Evolutionary conservation across 2,888 invertebrate genomes (phyloP), one percentile per base, ranked within the genome.

Genomic region (Lysandra coridon): DNA sequence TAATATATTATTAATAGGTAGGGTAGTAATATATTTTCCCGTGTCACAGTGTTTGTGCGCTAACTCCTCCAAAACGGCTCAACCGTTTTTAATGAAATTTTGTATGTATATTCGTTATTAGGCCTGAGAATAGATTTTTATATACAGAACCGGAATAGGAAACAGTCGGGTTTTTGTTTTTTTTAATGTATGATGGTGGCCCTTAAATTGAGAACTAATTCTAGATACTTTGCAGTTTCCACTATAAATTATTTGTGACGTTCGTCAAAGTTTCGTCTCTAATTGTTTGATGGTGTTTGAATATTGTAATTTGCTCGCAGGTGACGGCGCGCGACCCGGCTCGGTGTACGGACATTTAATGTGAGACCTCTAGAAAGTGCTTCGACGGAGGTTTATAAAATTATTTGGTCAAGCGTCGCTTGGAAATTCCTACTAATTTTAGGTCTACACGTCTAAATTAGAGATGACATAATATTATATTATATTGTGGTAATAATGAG

Each of bases 351-450:
- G 83, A 83, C 84, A 80, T 82, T 82, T 80, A 80, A 81, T 80
- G 80, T 79, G 84, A 83, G 79, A 84, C 89, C 91, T 89, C 91
- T 92, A 93, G 92, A 92, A 93, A 92, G 93, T 92, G 93, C 92
- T 93, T 92, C 92, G 92, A 92, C 90, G 90, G 90, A 87, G 90
- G 89, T 81, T 79, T 77, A 77, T 76, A 76, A 76, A 76, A 53
- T 78, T 79, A 80, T 79, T 75, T 80, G 80, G 78, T 79, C 77
- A 49, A 81, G 80, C 80, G 77, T 82, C 85, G 85, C 85, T 87
- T 82, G 81, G 86, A 86, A 85, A 86, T 89, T 92, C 92, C 92
- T 92, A 91, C 87, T 92, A 92, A 91, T 90, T 85, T 86, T 90
- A 90, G 88, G 84, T 89, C 83, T 79, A 79, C 88, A 88, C 87